Evolutionary conservation across 2,888 invertebrate genomes (phyloP), one percentile per base, ranked within the genome.

Genomic region (Tipula vernalis): DNA sequence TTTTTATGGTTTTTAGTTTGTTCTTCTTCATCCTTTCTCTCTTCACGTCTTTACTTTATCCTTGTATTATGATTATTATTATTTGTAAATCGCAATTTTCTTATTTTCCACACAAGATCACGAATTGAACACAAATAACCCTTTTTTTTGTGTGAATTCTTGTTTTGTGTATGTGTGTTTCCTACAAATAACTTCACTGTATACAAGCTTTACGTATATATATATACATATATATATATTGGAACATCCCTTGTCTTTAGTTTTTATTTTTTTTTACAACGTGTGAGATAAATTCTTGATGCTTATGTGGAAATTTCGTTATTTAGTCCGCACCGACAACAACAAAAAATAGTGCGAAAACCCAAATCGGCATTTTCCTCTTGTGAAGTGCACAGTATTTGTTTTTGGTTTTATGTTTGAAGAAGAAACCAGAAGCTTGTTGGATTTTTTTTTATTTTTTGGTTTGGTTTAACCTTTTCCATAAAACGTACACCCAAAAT

Each of bases 71-170:
- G 39, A 28, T 28, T 57, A 57, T 57, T 71, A 71, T 71, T 71
- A 71, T 71, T 71, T 71, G 71, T 71, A 71, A 71, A 71, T 71
- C 71, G 71, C 28, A 71, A 71, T 71, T 71, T 71, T 71, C 71
- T 71, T 71, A 71, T 71, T 71, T 71, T 71, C 71, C 71, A 13
- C 39, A 84, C 84, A 84, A 84, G 84, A 84, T 84, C 84, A 84
- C 84, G 84, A 84, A 84, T 39, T 39, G 39, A 84, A 84, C 84
- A 84, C 84, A 84, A 84, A 84, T 84, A 84, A 84, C 84, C 84
- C 84, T 84, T 84, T 84, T 83, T 51, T 71, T 18, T 28, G 2
- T 18, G 28, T 71, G 28, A 28, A 28, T 71, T 71, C 10, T 71
- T 71, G 71, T 71, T 71, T 71, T 71, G 71, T 71, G 28, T 28